Percentiles rank a stretch among this genome's conserved stretches.
Conservation (phyloP, 2,797 vertebrate genomes). For the Ctenopoma multispine region DNA sequence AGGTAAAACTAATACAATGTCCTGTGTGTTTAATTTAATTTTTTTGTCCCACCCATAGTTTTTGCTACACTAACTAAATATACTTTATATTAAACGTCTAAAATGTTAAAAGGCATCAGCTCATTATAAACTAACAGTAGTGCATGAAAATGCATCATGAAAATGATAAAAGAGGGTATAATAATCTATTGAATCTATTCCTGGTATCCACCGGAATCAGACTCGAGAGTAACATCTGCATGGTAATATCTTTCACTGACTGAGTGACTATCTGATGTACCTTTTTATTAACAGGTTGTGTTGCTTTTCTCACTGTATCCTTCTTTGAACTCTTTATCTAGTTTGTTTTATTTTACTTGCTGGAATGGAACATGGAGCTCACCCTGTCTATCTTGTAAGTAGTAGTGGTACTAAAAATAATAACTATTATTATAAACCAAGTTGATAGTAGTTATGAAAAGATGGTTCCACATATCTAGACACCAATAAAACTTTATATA, state of each 20-base stretch:
- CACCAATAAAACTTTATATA: slow-evolving; percentile 12
- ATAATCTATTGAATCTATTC: neutral
- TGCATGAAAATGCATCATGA: too few relatives aligned
- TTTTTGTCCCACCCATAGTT: neutral
- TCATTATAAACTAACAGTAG: neutral
- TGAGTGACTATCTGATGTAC: neutral
- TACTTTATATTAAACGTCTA: neutral
- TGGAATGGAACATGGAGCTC: neutral
- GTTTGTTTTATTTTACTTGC: slow-evolving; percentile 5
- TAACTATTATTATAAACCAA: too few relatives aligned
- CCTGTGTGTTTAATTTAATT: neutral
- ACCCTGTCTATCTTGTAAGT: neutral
- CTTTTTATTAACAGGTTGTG: neutral
- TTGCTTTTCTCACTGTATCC: neutral
- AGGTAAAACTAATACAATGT: neutral
- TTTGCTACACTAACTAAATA: neutral
- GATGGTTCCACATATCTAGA: neutral
- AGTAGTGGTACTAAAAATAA: too few relatives aligned
- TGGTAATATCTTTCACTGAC: neutral
- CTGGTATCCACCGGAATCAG: neutral
- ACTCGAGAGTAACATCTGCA: neutral
- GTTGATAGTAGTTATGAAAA: slow-evolving; percentile 8
- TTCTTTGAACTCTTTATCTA: neutral
- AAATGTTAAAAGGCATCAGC: neutral
- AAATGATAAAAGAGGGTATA: neutral